Percentiles rank a stretch among this genome's conserved stretches.
Evolutionary conservation across 2,797 vertebrate genomes (phyloP).

Genomic region (Cyprinella venusta): DNA sequence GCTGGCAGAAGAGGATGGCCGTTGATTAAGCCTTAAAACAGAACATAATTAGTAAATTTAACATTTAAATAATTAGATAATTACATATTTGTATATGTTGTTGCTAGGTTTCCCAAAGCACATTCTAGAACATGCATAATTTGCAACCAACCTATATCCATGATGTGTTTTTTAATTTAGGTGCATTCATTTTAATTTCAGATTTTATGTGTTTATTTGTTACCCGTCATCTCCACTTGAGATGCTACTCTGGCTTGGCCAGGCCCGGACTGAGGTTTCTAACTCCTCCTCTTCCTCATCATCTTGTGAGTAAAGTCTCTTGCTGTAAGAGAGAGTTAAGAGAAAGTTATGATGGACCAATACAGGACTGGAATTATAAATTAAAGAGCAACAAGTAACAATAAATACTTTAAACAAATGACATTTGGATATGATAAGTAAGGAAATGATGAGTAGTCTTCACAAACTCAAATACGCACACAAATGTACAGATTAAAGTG

Average conservation of each 20-base stretch:
- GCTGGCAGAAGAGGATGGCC: conserved; percentile 83
- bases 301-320: conserved; percentile 75
- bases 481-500: conserved; percentile 21
- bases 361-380: conserved; percentile 22
- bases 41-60: background rate
- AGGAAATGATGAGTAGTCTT: conserved; percentile 3
- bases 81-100: background rate
- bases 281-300: conserved; percentile 79
- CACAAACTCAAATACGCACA: background rate
- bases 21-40: conserved; percentile 74
- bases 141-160: background rate
- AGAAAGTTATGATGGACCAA: background rate
- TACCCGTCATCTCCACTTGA: conserved; percentile 75
- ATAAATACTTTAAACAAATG: background rate
- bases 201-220: conserved; percentile 11
- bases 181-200: background rate
- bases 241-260: conserved; percentile 81
- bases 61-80: background rate
- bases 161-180: background rate
- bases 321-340: conserved; percentile 61
- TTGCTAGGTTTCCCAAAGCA: background rate
- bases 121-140: background rate
- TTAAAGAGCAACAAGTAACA: background rate
- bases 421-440: background rate
- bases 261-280: conserved; percentile 69